Evolutionary conservation across 2,113 vertebrate genomes (phyloP).

Genomic region (Dryoscopus gambensis): DNA sequence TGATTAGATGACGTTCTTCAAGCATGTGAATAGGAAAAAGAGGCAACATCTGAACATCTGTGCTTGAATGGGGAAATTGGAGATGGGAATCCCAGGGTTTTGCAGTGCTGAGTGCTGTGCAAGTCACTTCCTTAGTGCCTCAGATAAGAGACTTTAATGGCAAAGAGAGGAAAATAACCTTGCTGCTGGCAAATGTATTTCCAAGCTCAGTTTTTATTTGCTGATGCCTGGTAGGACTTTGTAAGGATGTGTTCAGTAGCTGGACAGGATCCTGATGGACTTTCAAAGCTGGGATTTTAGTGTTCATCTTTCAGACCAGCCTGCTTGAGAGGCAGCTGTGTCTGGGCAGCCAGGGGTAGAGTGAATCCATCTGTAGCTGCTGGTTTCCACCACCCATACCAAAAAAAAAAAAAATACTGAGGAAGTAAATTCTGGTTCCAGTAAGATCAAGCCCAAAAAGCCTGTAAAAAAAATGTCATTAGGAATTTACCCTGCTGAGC

Average conservation of each 20-base stretch:
- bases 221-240: background rate
- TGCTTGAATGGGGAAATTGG: background rate
- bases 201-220: background rate
- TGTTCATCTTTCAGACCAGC: background rate
- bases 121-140: background rate
- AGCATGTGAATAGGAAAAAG: constrained; percentile 14
- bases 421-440: background rate
- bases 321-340: background rate
- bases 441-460: background rate
- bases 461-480: background rate
- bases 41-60: constrained; percentile 45
- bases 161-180: background rate
- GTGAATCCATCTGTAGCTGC: background rate
- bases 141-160: constrained; percentile 19
- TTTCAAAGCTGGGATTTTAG: background rate
- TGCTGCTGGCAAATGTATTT: background rate
- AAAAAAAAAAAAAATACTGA: background rate
- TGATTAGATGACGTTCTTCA: constrained; percentile 4
- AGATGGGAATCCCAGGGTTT: constrained; percentile 40
- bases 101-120: background rate
- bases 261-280: background rate
- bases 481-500: background rate
- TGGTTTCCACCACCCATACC: background rate
- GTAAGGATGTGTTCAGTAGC: background rate
- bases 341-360: background rate